A percentile compares a stretch with the other conserved stretches of the same genome.
Conservation (phyloP, 2,113 vertebrate genomes). For the Poeciliopsis prolifica region DNA sequence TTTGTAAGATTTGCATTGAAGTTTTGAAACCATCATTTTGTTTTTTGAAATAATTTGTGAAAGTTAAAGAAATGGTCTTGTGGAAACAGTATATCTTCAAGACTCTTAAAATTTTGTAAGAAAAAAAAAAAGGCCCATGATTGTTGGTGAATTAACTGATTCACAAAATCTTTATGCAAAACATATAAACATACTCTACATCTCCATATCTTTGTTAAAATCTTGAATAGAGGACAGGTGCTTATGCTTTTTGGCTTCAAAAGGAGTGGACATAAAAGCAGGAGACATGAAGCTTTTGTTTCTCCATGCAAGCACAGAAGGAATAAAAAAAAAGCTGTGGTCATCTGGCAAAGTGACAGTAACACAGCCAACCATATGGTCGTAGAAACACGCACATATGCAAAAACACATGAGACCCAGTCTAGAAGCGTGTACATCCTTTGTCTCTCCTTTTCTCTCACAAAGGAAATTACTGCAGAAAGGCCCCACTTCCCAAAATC, state of each 20-base stretch:
- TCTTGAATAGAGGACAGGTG: slow-evolving; percentile 11
- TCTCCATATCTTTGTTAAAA: background rate
- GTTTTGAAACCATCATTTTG: background rate
- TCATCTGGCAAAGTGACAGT: slow-evolving; percentile 67
- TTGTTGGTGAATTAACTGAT: no score
- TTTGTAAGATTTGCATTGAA: background rate
- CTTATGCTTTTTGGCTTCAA: slow-evolving; percentile 15
- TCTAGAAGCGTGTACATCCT: slow-evolving; percentile 10
- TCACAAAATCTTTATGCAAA: no score
- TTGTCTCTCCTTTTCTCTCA: slow-evolving; percentile 19
- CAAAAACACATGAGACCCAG: background rate
- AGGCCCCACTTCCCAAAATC: slow-evolving; percentile 25
- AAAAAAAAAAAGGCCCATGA: no score
- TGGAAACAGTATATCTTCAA: slow-evolving; percentile 40
- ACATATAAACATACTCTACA: background rate
- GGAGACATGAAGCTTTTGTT: slow-evolving; percentile 60
- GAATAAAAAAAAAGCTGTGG: slow-evolving; percentile 25
- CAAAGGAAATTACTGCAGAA: slow-evolving; percentile 33
- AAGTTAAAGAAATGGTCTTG: slow-evolving; percentile 12
- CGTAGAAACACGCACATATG: slow-evolving; percentile 4
- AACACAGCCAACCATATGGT: slow-evolving; percentile 74
- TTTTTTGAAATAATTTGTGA: background rate
- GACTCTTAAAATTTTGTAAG: background rate
- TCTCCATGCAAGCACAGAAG: slow-evolving; percentile 48
- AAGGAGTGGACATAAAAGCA: slow-evolving; percentile 34